These are phyloP conservation scores for Hyaena hyaena DNA, from an alignment of 2,113 vertebrate species.

Conservation along the genomic window DNA sequence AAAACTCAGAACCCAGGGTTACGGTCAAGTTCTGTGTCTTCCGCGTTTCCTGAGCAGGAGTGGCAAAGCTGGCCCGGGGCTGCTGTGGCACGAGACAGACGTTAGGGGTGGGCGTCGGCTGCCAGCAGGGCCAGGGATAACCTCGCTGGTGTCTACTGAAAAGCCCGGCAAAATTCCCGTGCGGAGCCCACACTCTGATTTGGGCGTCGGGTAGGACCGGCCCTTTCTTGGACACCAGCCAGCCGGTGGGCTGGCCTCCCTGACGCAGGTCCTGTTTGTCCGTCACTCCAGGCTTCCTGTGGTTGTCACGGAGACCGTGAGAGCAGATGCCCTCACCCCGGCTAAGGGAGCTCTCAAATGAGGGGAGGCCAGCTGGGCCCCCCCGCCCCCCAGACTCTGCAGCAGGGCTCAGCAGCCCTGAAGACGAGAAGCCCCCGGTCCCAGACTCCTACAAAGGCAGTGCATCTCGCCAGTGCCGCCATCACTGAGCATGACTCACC, in stretches of 20 bases:
- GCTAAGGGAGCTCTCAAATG: background rate
- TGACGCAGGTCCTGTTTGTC: background rate
- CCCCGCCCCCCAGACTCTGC: background rate
- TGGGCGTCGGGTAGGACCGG: background rate
- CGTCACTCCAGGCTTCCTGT: background rate
- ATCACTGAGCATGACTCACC: fast-evolving
- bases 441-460: background rate
- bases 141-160: background rate
- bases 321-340: background rate
- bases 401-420: fast-evolving
- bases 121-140: background rate
- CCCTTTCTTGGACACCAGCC: background rate
- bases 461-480: fast-evolving
- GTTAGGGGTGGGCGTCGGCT: background rate
- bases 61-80: background rate
- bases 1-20: background rate
- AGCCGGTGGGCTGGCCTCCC: background rate
- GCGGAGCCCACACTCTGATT: conserved; percentile 41
- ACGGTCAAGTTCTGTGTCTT: background rate
- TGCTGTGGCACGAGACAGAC: background rate
- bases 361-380: fast-evolving
- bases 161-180: background rate
- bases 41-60: background rate
- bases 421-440: background rate
- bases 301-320: background rate